These are phyloP conservation scores for Sinocyclocheilus anophthalmus DNA, from an alignment of 2,113 vertebrate species.

Conservation along the genomic window DNA sequence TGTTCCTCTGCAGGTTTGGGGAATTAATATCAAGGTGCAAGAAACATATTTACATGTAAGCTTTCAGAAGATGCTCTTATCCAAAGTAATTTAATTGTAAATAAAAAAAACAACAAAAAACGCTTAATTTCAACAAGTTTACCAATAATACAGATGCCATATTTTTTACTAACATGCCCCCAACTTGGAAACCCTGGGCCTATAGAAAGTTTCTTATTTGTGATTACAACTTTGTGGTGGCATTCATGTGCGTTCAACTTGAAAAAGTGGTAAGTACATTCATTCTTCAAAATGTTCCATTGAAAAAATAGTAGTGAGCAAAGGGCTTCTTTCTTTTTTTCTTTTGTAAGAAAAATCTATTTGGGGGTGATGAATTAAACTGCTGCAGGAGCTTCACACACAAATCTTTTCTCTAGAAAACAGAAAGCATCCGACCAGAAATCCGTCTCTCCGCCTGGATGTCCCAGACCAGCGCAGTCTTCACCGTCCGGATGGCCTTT, in stretches of 20 bases:
- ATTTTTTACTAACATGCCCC: not conserved
- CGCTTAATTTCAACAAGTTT: not conserved
- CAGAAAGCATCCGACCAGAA: conserved; percentile 42
- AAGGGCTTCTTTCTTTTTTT: no score
- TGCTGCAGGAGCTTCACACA: conserved; percentile 29
- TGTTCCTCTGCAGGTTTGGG: not conserved
- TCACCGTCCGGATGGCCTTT: conserved; percentile 2
- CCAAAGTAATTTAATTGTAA: not conserved
- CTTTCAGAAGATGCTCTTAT: not conserved
- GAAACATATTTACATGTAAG: no score
- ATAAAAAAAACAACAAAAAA: not conserved
- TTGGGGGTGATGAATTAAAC: not conserved
- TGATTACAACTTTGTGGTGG: no score
- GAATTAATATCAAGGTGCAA: not conserved
- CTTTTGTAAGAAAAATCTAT: not conserved
- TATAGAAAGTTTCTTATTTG: no score
- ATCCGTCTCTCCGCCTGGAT: not conserved
- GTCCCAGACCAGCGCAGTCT: conserved; percentile 30
- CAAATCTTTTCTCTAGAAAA: conserved; percentile 14
- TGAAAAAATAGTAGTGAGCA: no score
- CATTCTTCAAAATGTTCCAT: no score
- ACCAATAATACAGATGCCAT: not conserved
- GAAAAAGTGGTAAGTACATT: no score
- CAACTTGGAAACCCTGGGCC: not conserved
- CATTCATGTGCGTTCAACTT: no score